Conservation (phyloP, 35 echinoderm and acorn worm genomes). For the Eucidaris tribuloides region DNA sequence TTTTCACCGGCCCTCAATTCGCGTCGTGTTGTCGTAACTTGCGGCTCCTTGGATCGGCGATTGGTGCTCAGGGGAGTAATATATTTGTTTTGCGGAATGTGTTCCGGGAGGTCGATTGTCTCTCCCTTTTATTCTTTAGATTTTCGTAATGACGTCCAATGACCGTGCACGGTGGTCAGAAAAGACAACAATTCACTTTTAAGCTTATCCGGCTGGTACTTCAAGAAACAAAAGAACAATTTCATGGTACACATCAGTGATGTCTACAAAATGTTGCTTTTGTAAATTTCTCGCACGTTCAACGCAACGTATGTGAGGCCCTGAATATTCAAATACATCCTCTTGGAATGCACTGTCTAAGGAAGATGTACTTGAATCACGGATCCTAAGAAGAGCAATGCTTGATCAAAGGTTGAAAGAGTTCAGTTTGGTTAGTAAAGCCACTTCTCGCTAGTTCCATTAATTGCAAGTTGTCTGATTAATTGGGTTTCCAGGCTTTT, state of each 20-base stretch:
- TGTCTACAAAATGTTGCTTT: no score
- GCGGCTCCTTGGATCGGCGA: conserved; percentile 5
- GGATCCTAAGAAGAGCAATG: no score
- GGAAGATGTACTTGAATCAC: no score
- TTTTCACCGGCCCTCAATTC: background rate
- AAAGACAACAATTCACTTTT: background rate
- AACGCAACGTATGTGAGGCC: no score
- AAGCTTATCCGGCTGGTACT: background rate
- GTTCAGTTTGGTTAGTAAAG: no score
- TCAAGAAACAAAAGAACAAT: background rate
- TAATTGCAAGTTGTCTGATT: no score
- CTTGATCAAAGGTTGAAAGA: no score
- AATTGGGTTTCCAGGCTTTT: no score
- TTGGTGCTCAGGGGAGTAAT: background rate
- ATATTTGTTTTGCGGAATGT: background rate
- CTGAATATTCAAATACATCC: no score
- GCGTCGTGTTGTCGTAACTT: background rate
- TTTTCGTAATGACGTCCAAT: background rate
- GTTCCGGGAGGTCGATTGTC: background rate
- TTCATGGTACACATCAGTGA: background rate
- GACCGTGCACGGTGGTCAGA: background rate
- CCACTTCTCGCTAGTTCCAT: no score
- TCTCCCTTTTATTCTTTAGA: background rate
- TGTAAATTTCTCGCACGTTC: no score
- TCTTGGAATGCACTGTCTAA: no score